Evolutionary conservation across 2,113 vertebrate genomes (phyloP), one percentile per base, ranked within the genome.

Genomic region (Xerus inauris): DNA sequence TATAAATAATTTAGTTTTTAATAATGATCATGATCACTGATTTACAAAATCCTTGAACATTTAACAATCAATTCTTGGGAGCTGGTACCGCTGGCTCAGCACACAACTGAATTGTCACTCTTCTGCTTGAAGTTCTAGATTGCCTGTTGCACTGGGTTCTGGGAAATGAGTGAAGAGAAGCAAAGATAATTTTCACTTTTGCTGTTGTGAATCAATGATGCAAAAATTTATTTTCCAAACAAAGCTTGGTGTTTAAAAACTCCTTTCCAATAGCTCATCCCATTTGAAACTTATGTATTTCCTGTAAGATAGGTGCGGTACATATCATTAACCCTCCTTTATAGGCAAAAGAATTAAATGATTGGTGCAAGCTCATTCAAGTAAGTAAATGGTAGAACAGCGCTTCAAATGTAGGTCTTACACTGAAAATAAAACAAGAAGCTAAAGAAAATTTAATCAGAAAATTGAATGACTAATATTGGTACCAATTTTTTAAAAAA

Each of bases 1-100:
- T 30, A 69, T 69, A 89, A 89, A 82, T 49, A 72, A 73, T 45
- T 77, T 89, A 75, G n/a, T 51, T 91, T 95, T 93, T 79, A 85
- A 49, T 81, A 28, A 92, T 87, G 81, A 51, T 22, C 35, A 80
- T 71, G 19, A 69, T 92, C 81, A 62, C 0, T 35, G n/a, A 87
- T 8, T 14, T 38, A 77, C 11, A 92, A 89, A 94, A 79, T 49
- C 72, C 38, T 67, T 28, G 14, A 95, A 84, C 40, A 49, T 75
- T 42, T 93, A 69, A 40, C 47, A 73, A 3, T 54, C 75, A 84
- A 38, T 40, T 88, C 71, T 81, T 40, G 1, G 6, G 35, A 81
- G 38, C 24, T 87, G 26, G 4, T 45, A 32, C 3, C 88, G 6
- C 8, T 57, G 17, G 8, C 45, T 59, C 69, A 20, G 40, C 17